Percentiles rank a stretch among this genome's conserved stretches.
These are phyloP conservation scores for Tromatobia lineatoria DNA, from an alignment of 2,888 invertebrate species.

Conservation along the genomic window DNA sequence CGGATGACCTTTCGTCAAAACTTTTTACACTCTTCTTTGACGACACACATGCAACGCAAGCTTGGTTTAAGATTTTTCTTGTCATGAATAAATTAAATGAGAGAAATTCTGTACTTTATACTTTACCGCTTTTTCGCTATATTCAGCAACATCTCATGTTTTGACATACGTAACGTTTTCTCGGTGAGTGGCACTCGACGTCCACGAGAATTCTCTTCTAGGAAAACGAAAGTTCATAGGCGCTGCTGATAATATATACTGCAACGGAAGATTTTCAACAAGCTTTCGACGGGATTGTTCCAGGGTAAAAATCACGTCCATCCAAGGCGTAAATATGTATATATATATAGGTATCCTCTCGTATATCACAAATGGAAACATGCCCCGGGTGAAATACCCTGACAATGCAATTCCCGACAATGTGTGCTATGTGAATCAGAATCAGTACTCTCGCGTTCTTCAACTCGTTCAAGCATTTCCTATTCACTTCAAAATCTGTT, in stretches of 20 bases:
- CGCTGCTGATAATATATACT: constrained; percentile 5
- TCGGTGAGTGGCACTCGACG: not conserved
- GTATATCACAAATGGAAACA: not conserved
- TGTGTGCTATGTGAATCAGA: not conserved
- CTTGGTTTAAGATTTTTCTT: not conserved
- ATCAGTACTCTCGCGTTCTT: not conserved
- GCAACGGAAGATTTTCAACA: constrained; percentile 4
- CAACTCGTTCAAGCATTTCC: not conserved
- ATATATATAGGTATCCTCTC: not conserved
- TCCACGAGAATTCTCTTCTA: not conserved
- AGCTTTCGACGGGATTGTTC: constrained; percentile 25
- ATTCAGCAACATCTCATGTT: not conserved
- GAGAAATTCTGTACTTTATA: not conserved
- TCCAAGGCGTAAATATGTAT: not conserved
- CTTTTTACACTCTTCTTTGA: not conserved
- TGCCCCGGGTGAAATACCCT: constrained; percentile 23
- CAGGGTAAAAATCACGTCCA: constrained; percentile 23
- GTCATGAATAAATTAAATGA: not conserved
- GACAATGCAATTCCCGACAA: not conserved
- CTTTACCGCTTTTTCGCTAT: not conserved
- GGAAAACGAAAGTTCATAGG: not conserved
- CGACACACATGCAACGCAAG: not conserved
- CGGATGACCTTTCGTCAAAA: not conserved
- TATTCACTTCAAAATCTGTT: not conserved
- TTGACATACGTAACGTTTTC: not conserved